A percentile compares a stretch with the other conserved stretches of the same genome.
Conservation (phyloP, 2,797 vertebrate species). For the Monodelphis domestica region DNA sequence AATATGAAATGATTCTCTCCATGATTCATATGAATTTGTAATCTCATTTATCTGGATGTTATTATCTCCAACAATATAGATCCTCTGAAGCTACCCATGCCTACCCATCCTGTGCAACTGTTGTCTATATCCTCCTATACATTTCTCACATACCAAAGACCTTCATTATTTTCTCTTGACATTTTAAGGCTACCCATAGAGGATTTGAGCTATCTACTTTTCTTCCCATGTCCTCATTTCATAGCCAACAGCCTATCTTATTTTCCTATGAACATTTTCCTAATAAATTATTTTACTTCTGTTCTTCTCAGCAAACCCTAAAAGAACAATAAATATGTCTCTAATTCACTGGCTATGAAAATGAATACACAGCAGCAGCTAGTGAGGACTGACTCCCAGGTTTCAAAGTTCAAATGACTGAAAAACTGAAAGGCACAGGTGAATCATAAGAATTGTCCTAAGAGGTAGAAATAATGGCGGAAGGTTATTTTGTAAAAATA, state of each 20-base stretch:
- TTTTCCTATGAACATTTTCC: background rate
- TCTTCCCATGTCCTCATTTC: background rate
- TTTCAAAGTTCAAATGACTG: background rate
- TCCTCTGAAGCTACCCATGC: background rate
- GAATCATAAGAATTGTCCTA: background rate
- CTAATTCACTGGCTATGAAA: background rate
- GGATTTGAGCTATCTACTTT: background rate
- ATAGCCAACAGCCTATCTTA: background rate
- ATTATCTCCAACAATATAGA: background rate
- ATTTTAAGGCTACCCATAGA: background rate
- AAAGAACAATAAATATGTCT: background rate
- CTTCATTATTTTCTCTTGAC: background rate
- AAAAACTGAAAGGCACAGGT: background rate
- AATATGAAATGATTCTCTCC: background rate
- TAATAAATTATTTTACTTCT: background rate
- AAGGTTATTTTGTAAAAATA: background rate
- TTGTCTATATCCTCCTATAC: background rate
- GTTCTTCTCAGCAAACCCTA: background rate
- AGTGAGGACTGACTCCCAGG: background rate
- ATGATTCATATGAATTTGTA: background rate
- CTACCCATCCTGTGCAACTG: background rate
- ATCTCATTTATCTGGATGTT: background rate
- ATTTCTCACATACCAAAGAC: background rate
- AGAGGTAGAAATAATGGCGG: background rate
- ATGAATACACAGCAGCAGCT: background rate